Percentiles rank a stretch among this genome's conserved stretches.
Evolutionary conservation across 30 jellyfish, hydroid and myxozoan species (phyloP).

Genomic region (Aurelia sp.): DNA sequence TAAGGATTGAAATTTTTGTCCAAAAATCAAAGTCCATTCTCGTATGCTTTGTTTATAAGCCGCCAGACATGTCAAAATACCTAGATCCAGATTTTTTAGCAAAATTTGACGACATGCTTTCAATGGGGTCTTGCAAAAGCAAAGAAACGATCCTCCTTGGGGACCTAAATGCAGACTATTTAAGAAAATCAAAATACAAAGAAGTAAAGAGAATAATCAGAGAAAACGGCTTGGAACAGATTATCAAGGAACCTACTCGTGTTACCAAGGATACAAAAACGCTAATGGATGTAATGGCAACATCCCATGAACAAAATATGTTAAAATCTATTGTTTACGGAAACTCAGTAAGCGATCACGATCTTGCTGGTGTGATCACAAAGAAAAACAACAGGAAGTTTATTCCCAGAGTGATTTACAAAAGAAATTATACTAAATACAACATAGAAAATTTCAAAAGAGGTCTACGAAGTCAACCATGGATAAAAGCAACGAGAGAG

Average conservation of each 20-base stretch:
- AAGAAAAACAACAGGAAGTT: no score
- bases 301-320: neutral
- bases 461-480: constrained; percentile 13
- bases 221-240: constrained; percentile 26
- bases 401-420: no score
- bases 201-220: constrained; percentile 45
- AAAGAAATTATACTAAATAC: no score
- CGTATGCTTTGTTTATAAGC: constrained; percentile 36
- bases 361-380: constrained; percentile 41
- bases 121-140: neutral
- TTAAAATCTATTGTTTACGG: constrained; percentile 33
- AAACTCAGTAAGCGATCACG: constrained; percentile 49
- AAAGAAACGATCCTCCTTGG: constrained; percentile 42
- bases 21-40: constrained; percentile 15
- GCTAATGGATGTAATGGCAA: neutral
- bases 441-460: no score
- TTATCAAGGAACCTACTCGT: constrained; percentile 7
- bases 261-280: constrained; percentile 7
- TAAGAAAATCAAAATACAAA: constrained; percentile 28
- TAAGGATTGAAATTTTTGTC: constrained; percentile 11
- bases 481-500: constrained; percentile 48
- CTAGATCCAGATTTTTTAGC: constrained; percentile 36
- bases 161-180: constrained; percentile 47
- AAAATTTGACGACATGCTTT: constrained; percentile 1
- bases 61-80: constrained; percentile 33